A percentile compares a stretch with the other conserved stretches of the same genome.
Conservation (phyloP, 2,888 invertebrate genomes). For the Bibio marci region DNA sequence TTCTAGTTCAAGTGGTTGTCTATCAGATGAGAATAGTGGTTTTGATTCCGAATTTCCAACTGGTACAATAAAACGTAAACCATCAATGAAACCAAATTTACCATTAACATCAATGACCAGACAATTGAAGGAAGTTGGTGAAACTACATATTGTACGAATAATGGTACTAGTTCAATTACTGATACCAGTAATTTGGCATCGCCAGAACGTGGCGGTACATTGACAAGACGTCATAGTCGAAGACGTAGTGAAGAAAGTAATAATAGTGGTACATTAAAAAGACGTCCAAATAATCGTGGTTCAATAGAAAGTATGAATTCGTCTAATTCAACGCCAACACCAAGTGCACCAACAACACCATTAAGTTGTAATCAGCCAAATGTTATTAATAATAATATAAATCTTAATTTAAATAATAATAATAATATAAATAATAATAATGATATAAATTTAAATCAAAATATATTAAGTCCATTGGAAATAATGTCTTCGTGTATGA, state of each 20-base stretch:
- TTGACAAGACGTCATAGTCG: slow-evolving; percentile 37
- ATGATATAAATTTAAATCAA: neutral
- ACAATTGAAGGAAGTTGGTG: slow-evolving; percentile 75
- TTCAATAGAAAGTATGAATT: slow-evolving; percentile 23
- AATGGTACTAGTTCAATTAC: slow-evolving; percentile 25
- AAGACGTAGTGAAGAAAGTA: slow-evolving; percentile 30
- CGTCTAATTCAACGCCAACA: slow-evolving; percentile 22
- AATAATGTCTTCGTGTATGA: slow-evolving; percentile 20
- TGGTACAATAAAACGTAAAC: slow-evolving; percentile 82
- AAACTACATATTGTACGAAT: slow-evolving; percentile 32
- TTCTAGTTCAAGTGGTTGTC: slow-evolving; percentile 71
- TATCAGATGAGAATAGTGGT: slow-evolving; percentile 57
- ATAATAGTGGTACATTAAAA: slow-evolving; percentile 28
- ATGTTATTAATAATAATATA: neutral
- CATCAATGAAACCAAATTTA: slow-evolving; percentile 80
- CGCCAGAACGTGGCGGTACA: slow-evolving; percentile 39
- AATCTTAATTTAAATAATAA: slow-evolving; percentile 2
- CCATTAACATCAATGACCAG: slow-evolving; percentile 81
- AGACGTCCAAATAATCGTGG: slow-evolving; percentile 21
- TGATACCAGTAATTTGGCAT: slow-evolving; percentile 34
- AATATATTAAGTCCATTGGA: slow-evolving; percentile 10
- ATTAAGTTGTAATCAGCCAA: neutral
- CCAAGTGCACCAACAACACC: slow-evolving; percentile 10
- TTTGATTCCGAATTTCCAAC: slow-evolving; percentile 61
- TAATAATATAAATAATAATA: neutral